Evolutionary conservation across 2,888 invertebrate genomes (phyloP).

Genomic region (Meliscaeva auricollis): DNA sequence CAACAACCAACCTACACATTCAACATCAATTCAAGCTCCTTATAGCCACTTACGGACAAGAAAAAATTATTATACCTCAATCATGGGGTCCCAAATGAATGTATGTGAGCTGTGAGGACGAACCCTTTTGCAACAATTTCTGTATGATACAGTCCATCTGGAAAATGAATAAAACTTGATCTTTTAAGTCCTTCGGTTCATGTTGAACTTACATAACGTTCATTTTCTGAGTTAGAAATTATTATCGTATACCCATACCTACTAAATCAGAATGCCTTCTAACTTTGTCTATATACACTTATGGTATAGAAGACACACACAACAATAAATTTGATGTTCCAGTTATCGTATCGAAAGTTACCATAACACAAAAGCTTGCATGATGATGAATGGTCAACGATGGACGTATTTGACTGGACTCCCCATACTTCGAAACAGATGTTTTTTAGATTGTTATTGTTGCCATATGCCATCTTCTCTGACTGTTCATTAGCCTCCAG

Average conservation of each 20-base stretch:
- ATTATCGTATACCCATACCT: conserved; percentile 1
- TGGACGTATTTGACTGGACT: background rate
- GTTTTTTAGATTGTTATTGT: conserved; percentile 28
- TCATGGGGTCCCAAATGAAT: conserved; percentile 2
- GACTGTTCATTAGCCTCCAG: conserved; percentile 21
- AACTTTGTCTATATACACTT: background rate
- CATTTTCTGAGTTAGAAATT: conserved; percentile 7
- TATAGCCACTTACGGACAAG: background rate
- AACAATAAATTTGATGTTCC: conserved; percentile 24
- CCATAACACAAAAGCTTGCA: conserved; percentile 22
- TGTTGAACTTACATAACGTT: background rate
- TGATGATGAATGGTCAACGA: conserved; percentile 15
- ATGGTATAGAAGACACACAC: background rate
- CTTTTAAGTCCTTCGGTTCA: conserved; percentile 6
- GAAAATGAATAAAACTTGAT: conserved; percentile 42
- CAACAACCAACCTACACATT: background rate
- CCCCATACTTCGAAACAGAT: conserved; percentile 12
- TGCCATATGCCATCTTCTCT: conserved; percentile 13
- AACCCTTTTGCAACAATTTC: conserved; percentile 12
- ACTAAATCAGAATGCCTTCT: conserved; percentile 28
- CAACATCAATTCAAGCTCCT: background rate
- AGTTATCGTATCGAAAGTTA: background rate
- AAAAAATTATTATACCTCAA: conserved; percentile 16
- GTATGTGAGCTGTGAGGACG: background rate
- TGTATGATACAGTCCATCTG: conserved; percentile 23